Percentiles rank a stretch among this genome's conserved stretches.
phyloP scores from a whole-genome alignment of 2,113 vertebrate genomes.

The Gasterosteus aculeatus region DNA sequence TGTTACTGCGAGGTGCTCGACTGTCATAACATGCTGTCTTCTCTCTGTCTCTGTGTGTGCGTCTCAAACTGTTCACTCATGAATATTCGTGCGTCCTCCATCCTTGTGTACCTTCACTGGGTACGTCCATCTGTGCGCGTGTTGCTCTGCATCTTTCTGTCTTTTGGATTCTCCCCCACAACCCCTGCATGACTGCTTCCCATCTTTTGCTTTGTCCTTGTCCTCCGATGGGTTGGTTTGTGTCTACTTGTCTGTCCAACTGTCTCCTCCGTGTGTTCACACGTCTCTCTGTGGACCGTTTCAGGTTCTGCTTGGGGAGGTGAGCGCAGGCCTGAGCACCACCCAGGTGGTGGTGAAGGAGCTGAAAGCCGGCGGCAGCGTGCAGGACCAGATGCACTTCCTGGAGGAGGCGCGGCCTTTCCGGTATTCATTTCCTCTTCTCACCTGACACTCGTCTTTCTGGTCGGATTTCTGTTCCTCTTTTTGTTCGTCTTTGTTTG shows the following conservation, averaged over 20 bases:
- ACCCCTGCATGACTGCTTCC: background rate
- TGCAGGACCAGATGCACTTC: conserved; percentile 94
- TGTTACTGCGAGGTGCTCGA: conserved; percentile 2
- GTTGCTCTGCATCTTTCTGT: conserved; percentile 31
- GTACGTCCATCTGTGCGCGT: conserved; percentile 61
- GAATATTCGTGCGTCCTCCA: conserved; percentile 34
- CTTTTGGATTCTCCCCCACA: background rate
- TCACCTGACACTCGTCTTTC: background rate
- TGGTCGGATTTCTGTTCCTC: background rate
- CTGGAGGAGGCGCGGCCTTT: conserved; percentile 91
- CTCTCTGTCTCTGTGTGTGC: conserved; percentile 16
- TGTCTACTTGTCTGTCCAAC: conserved; percentile 17
- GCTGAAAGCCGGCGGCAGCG: conserved; percentile 87
- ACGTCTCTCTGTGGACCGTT: conserved; percentile 26
- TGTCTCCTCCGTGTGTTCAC: conserved; percentile 16
- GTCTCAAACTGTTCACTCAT: conserved; percentile 30
- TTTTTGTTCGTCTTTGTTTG: background rate
- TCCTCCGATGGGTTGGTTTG: background rate
- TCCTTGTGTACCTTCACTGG: conserved; percentile 51
- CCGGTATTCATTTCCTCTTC: conserved; percentile 77
- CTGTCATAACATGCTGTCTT: conserved; percentile 43
- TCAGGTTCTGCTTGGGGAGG: conserved; percentile 94
- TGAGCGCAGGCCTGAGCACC: conserved; percentile 85
- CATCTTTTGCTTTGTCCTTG: conserved; percentile 13
- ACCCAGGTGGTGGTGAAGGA: conserved; percentile 96